Evolutionary conservation across 1,140 invertebrate species (phyloP).

Genomic region (Temnothorax nylanderi): DNA sequence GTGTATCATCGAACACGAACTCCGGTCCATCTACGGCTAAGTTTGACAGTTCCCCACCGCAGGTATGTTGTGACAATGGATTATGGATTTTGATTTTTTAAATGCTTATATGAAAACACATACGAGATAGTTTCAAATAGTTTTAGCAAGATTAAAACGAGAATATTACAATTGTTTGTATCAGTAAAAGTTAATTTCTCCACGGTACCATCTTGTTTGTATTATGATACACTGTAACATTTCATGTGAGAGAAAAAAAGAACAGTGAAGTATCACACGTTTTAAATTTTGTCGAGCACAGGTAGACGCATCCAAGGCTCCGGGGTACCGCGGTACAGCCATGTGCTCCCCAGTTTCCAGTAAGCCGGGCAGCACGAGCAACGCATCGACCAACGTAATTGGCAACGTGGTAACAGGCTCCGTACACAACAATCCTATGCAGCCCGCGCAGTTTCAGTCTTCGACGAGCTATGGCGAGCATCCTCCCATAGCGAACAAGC

Average conservation of each 20-base stretch:
- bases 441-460: constrained; percentile 79
- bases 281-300: constrained; percentile 70
- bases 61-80: constrained; percentile 68
- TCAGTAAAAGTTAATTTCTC: not conserved
- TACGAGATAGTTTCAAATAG: not conserved
- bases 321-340: constrained; percentile 91
- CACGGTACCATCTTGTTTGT: not conserved
- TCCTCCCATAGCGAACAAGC: constrained; percentile 76
- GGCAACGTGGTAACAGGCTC: constrained; percentile 74
- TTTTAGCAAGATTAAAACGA: too few species aligned
- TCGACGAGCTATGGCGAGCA: constrained; percentile 77
- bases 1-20: constrained; percentile 85
- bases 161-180: not conserved
- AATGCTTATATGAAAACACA: not conserved
- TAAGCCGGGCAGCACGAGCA: constrained; percentile 87
- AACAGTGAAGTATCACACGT: not conserved
- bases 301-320: constrained; percentile 93
- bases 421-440: constrained; percentile 79
- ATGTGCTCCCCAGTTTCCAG: constrained; percentile 91
- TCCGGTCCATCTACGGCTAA: constrained; percentile 82
- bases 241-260: not conserved
- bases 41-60: constrained; percentile 87
- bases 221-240: not conserved
- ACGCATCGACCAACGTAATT: constrained; percentile 60
- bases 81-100: not conserved